Evolutionary conservation across 1,140 invertebrate species (phyloP).

Genomic region (Drosophila pallidifrons): DNA sequence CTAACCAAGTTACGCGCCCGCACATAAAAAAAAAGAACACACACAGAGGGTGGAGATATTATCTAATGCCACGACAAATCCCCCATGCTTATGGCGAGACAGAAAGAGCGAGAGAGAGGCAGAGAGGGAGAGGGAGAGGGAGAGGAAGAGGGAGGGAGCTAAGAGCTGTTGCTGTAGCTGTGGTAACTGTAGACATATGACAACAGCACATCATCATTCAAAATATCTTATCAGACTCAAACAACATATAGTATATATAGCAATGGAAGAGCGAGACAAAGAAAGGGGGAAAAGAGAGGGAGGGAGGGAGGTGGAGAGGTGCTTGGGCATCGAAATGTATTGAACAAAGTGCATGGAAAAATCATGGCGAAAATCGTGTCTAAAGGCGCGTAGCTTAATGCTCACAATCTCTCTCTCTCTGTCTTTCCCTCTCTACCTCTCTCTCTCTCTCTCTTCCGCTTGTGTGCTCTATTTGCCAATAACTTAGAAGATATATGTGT

Average conservation of each 20-base stretch:
- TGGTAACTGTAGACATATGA: conserved; percentile 60
- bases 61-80: conserved; percentile 77
- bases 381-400: conserved; percentile 48
- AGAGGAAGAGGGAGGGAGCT: not conserved
- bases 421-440: conserved; percentile 1
- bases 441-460: conserved; percentile 14
- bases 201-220: conserved; percentile 81
- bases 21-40: conserved; percentile 21
- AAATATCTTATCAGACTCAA: conserved; percentile 72
- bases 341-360: conserved; percentile 59
- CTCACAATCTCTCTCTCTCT: conserved; percentile 20
- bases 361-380: conserved; percentile 59
- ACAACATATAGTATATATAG: not conserved
- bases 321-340: conserved; percentile 48
- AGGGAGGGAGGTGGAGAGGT: not conserved
- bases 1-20: conserved; percentile 52
- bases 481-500: conserved; percentile 29
- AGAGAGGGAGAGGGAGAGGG: not conserved
- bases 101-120: not conserved
- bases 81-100: conserved; percentile 55
- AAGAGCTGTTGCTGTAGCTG: not conserved
- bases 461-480: conserved; percentile 30
- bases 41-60: conserved; percentile 55
- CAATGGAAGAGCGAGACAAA: not conserved
- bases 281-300: not conserved